Conservation (phyloP, 2,797 vertebrate genomes). For the Labeo calbasu region DNA sequence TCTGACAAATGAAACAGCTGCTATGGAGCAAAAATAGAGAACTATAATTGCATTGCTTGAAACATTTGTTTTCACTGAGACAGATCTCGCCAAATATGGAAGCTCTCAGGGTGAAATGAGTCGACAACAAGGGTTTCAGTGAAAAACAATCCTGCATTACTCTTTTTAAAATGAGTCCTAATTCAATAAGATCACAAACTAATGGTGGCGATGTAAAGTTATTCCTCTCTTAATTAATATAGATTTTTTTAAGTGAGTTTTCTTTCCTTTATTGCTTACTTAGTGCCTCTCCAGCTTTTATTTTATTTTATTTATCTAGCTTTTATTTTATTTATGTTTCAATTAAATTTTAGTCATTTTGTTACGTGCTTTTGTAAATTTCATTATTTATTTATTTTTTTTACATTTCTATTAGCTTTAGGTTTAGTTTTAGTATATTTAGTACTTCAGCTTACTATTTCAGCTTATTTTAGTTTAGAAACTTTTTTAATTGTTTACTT, state of each 20-base stretch:
- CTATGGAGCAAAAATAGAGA: not conserved
- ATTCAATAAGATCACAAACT: not conserved
- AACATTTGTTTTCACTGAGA: slow-evolving; percentile 1
- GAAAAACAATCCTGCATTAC: not conserved
- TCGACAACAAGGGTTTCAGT: not conserved
- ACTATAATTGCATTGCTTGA: slow-evolving; percentile 1
- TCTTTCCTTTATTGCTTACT: not conserved
- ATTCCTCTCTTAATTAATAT: not conserved
- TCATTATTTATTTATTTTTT: not conserved
- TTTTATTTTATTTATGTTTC: not conserved
- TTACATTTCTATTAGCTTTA: no score
- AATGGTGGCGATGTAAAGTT: not conserved
- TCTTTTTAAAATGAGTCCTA: not conserved
- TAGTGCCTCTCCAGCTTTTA: not conserved
- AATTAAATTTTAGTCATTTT: not conserved
- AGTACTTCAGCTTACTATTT: not conserved
- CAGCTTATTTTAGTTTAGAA: not conserved
- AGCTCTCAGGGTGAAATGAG: not conserved
- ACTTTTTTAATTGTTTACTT: not conserved
- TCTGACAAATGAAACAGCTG: not conserved
- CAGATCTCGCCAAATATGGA: slow-evolving; percentile 1
- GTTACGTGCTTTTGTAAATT: not conserved
- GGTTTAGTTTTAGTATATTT: no score
- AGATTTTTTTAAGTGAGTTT: not conserved
- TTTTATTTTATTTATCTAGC: not conserved